These are phyloP conservation scores for Glaucomys volans DNA, from an alignment of 2,113 vertebrate genomes.

Conservation along the genomic window DNA sequence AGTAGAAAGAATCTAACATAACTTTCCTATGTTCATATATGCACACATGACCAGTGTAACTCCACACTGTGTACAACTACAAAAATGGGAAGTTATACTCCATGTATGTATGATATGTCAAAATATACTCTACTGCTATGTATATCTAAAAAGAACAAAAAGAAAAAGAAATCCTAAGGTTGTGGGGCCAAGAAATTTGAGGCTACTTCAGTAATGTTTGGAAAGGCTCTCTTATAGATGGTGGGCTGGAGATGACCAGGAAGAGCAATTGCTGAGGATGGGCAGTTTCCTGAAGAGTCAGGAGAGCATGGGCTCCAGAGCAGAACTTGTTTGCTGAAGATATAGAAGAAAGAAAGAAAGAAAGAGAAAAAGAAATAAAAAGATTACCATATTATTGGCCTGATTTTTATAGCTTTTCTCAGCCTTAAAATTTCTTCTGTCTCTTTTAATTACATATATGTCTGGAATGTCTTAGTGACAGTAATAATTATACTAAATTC, in stretches of 20 bases:
- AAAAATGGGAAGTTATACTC: too few relatives aligned
- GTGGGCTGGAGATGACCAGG: neutral
- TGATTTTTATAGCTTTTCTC: neutral
- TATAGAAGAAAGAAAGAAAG: neutral
- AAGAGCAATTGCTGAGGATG: neutral
- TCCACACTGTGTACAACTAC: too few relatives aligned
- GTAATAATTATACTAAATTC: neutral
- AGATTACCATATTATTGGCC: neutral
- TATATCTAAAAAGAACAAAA: too few relatives aligned
- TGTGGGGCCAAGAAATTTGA: neutral
- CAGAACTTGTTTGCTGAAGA: neutral
- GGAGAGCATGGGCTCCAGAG: neutral
- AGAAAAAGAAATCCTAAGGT: too few relatives aligned
- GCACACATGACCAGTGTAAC: too few relatives aligned
- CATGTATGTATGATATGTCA: too few relatives aligned
- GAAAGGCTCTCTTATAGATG: neutral
- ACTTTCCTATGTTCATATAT: too few relatives aligned
- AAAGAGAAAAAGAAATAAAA: neutral
- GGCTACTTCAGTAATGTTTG: neutral
- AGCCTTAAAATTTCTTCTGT: neutral
- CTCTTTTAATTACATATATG: neutral
- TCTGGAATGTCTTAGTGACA: neutral
- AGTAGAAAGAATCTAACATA: too few relatives aligned
- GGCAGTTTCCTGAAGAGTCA: neutral
- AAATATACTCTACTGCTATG: too few relatives aligned